Evolutionary conservation across 2,888 invertebrate species (phyloP).

Genomic region (Sipha maydis): DNA sequence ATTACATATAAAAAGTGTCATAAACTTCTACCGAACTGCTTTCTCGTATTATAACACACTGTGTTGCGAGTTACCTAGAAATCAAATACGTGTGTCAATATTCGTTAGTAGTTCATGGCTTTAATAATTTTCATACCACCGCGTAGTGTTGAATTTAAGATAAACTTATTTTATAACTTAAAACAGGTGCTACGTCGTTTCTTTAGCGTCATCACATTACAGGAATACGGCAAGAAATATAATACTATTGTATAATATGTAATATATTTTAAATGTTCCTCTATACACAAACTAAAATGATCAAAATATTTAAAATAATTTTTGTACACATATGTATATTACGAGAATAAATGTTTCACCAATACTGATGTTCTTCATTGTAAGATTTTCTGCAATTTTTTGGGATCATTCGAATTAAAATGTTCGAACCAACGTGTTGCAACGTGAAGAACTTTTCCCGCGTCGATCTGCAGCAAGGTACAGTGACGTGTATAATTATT

Average conservation of each 20-base stretch:
- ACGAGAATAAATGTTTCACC: too few species aligned
- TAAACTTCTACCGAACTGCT: neutral
- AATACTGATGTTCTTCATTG: too few species aligned
- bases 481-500: neutral
- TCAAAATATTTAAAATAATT: too few species aligned
- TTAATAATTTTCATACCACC: neutral
- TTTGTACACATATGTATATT: too few species aligned
- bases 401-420: neutral
- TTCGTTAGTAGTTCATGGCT: neutral
- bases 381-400: neutral
- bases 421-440: neutral
- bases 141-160: neutral
- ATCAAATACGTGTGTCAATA: constrained; percentile 11
- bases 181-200: neutral
- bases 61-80: neutral
- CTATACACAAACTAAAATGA: too few species aligned
- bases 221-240: too few species aligned
- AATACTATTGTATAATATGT: too few species aligned
- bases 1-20: neutral
- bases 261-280: too few species aligned
- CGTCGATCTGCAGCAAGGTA: too few species aligned
- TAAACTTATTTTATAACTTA: neutral
- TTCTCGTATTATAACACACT: neutral
- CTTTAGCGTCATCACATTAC: neutral
- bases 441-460: neutral